Evolutionary conservation across 2,888 invertebrate genomes (phyloP).

Genomic region (Heliconius aoede): DNA sequence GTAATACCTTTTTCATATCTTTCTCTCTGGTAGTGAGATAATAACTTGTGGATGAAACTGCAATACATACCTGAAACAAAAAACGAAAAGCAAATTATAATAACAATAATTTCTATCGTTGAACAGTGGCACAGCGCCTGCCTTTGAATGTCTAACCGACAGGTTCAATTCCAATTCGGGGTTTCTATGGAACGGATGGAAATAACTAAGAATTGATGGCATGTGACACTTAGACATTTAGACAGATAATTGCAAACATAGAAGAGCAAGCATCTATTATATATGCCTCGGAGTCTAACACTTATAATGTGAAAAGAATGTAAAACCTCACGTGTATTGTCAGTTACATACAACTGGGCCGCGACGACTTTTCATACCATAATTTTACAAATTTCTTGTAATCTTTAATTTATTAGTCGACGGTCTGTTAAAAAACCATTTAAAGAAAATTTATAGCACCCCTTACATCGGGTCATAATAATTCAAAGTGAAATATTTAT

Average conservation of each 20-base stretch:
- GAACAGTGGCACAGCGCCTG: too few species aligned
- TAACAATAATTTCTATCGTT: neutral
- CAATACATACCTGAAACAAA: conserved; percentile 11
- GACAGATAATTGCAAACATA: too few species aligned
- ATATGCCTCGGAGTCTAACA: neutral
- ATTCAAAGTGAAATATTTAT: conserved; percentile 33
- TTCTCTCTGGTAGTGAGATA: neutral
- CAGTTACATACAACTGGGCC: neutral
- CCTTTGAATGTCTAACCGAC: neutral
- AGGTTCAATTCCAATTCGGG: neutral
- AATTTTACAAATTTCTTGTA: conserved; percentile 36
- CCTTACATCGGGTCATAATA: conserved; percentile 40
- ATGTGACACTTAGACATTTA: too few species aligned
- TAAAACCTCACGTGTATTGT: neutral
- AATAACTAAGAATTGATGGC: too few species aligned
- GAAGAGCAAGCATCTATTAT: neutral
- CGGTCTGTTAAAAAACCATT: conserved; percentile 47
- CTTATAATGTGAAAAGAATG: neutral
- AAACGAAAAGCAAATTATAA: neutral
- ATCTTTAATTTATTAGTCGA: conserved; percentile 50
- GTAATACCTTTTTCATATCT: neutral
- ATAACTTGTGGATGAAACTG: neutral
- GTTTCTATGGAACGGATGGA: neutral
- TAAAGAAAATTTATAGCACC: conserved; percentile 49
- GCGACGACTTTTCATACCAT: conserved; percentile 22